These are phyloP conservation scores for Schlechtendalia chinensis DNA, from an alignment of 1,140 invertebrate genomes.

Conservation along the genomic window DNA sequence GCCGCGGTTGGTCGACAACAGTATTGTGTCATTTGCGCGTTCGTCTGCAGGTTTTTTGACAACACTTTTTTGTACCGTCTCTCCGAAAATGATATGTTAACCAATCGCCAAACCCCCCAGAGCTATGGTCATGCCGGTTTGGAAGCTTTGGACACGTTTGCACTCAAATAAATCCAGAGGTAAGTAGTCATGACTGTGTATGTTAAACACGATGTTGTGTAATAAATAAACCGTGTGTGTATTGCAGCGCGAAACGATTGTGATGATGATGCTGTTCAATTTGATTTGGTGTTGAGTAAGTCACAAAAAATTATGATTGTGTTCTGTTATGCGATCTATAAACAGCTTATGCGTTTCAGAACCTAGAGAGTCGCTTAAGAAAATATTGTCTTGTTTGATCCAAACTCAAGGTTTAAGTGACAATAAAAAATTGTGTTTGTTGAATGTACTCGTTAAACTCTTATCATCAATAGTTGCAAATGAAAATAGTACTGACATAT, in stretches of 20 bases:
- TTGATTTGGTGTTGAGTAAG: slow-evolving; percentile 46
- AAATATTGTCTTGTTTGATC: slow-evolving; percentile 38
- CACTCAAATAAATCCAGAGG: slow-evolving; percentile 40
- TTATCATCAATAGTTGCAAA: neutral
- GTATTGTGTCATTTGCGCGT: neutral
- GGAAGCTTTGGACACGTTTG: slow-evolving; percentile 40
- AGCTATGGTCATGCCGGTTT: slow-evolving; percentile 32
- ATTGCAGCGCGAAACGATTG: slow-evolving; percentile 39
- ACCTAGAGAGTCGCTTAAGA: slow-evolving; percentile 43
- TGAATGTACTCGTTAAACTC: slow-evolving; percentile 41
- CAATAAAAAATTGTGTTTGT: slow-evolving; percentile 43
- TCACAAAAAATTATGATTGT: neutral
- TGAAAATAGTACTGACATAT: slow-evolving; percentile 40
- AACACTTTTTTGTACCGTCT: neutral
- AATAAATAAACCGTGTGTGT: neutral
- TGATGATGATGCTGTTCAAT: slow-evolving; percentile 44
- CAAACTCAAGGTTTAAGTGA: slow-evolving; percentile 43
- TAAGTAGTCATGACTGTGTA: neutral
- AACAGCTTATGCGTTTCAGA: slow-evolving; percentile 5
- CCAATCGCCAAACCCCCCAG: neutral
- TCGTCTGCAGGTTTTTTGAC: too few species aligned
- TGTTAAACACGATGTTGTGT: too few species aligned
- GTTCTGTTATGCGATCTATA: neutral
- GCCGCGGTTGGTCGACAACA: neutral
- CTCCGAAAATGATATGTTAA: neutral